These are phyloP conservation scores for Biston betularia DNA, from an alignment of 2,888 invertebrate species.

Conservation along the genomic window DNA sequence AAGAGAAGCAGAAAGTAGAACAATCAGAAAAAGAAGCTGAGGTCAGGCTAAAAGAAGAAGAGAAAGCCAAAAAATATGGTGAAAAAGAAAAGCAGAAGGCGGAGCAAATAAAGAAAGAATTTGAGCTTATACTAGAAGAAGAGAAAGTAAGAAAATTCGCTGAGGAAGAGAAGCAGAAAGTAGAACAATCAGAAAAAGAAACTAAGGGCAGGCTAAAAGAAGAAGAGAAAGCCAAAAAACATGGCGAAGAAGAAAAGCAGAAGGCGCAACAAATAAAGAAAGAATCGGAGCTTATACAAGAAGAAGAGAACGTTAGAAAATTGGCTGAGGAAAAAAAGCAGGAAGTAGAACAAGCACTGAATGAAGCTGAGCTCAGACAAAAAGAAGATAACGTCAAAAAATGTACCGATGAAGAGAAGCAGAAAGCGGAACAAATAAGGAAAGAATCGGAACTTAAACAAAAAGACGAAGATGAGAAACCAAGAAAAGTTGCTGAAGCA, in stretches of 20 bases:
- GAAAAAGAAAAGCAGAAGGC: slow-evolving; percentile 2
- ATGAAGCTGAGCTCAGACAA: too few relatives aligned
- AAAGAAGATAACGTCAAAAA: not conserved
- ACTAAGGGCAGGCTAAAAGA: slow-evolving; percentile 2
- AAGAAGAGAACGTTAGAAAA: too few relatives aligned
- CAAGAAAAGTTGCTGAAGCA: not conserved
- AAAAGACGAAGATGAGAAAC: slow-evolving; percentile 7
- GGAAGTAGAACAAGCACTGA: too few relatives aligned
- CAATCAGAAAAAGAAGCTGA: slow-evolving; percentile 24
- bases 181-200: slow-evolving; percentile 6
- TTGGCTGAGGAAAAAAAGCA: too few relatives aligned
- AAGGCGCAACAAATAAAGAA: too few relatives aligned
- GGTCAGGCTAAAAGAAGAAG: slow-evolving; percentile 19
- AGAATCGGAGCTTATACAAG: too few relatives aligned
- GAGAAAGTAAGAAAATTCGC: too few relatives aligned
- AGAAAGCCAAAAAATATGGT: slow-evolving; percentile 16
- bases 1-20: not conserved
- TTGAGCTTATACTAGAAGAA: too few relatives aligned
- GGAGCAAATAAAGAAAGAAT: not conserved
- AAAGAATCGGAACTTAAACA: slow-evolving; percentile 1
- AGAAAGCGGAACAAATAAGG: not conserved
- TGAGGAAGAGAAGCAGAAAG: too few relatives aligned
- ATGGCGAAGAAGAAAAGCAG: too few relatives aligned
- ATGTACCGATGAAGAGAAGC: slow-evolving; percentile 14
- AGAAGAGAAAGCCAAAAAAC: too few relatives aligned